Percentiles rank a stretch among this genome's conserved stretches.
Evolutionary conservation across 37 sponge, comb jelly and placozoan species (phyloP).

Genomic region (Diacarnus erythraeanus): DNA sequence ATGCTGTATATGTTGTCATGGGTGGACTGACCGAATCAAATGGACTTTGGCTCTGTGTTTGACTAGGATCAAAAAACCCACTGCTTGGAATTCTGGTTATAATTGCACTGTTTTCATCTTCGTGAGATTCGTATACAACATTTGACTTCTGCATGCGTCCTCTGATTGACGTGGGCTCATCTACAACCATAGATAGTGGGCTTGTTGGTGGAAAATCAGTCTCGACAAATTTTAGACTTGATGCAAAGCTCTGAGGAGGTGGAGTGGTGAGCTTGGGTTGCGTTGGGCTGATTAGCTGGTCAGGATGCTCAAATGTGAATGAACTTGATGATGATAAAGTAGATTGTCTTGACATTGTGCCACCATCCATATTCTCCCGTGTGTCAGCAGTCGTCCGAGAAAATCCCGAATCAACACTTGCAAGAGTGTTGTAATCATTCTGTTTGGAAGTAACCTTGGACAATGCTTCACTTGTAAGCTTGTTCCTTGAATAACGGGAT

Average conservation of each 20-base stretch:
- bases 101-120: not conserved
- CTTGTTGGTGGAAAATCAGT: not conserved
- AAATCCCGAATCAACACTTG: not conserved
- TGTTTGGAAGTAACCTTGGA: too few species aligned
- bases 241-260: slow-evolving; percentile 7
- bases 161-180: not conserved
- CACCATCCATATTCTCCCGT: not conserved
- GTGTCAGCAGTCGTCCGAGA: not conserved
- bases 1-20: too few species aligned
- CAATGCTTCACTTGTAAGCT: too few species aligned
- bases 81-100: slow-evolving; percentile 14
- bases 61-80: slow-evolving; percentile 17
- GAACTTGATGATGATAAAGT: not conserved
- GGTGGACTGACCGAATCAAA: too few species aligned
- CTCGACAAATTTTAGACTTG: slow-evolving; percentile 11
- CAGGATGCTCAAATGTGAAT: slow-evolving; percentile 5
- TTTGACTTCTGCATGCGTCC: not conserved
- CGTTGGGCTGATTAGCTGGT: not conserved
- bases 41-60: slow-evolving; percentile 20
- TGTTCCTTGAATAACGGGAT: too few species aligned
- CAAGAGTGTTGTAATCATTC: not conserved
- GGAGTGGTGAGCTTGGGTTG: not conserved
- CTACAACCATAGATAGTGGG: not conserved
- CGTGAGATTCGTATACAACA: slow-evolving; percentile 4
- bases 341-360: not conserved